Conservation (phyloP, 2,888 invertebrate species). For the Hemaris fuciformis region DNA sequence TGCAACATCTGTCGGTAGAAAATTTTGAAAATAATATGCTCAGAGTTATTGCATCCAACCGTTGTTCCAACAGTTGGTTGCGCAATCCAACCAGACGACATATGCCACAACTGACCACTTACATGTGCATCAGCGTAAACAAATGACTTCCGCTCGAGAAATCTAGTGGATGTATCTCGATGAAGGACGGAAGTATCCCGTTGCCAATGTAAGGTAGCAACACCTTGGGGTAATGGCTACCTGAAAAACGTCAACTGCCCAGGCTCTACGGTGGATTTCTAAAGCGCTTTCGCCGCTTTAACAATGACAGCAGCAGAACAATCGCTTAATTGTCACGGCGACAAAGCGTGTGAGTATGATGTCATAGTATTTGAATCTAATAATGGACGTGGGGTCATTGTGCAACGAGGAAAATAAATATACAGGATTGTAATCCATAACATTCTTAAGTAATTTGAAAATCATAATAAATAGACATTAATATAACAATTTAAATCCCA, state of each 20-base stretch:
- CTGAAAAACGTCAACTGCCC: slow-evolving; percentile 29
- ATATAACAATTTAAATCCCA: too few species aligned
- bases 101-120: slow-evolving; percentile 4
- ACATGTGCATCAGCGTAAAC: slow-evolving; percentile 19
- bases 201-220: slow-evolving; percentile 27
- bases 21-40: neutral
- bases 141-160: slow-evolving; percentile 29
- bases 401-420: neutral
- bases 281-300: slow-evolving; percentile 13
- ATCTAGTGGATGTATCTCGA: slow-evolving; percentile 30
- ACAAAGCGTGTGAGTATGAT: slow-evolving; percentile 23
- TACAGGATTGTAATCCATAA: neutral
- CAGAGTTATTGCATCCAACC: neutral
- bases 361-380: slow-evolving; percentile 21
- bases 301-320: slow-evolving; percentile 23
- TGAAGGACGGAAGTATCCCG: slow-evolving; percentile 25
- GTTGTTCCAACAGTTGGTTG: neutral
- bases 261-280: slow-evolving; percentile 13
- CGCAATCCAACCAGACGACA: neutral
- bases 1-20: neutral
- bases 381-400: neutral
- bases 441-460: neutral
- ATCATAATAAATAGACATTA: neutral
- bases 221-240: slow-evolving; percentile 29
- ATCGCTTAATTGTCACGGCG: slow-evolving; percentile 26